Base-by-base conservation (phyloP, 2,113 vertebrate species). In the Cavia porcellus region DNA sequence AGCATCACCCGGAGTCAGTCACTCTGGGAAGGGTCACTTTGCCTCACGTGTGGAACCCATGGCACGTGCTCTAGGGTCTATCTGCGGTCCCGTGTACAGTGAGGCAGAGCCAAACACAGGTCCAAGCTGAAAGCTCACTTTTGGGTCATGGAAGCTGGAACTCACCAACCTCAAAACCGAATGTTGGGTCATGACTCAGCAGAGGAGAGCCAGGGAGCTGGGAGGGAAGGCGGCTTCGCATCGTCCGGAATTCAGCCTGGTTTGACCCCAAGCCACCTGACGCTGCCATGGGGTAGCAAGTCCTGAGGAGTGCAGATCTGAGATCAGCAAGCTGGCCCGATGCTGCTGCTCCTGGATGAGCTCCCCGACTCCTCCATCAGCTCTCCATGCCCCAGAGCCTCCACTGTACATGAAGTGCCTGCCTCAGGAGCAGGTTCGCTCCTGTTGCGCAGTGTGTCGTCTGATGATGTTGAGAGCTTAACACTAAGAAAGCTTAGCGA, bases 381-480 rank as follows among this genome's bases (percentile, higher is more conserved):
- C 50, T 35, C 19, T 14, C n/a, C 12, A 28, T 30, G 62, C 38
- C 62, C 8, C 42, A 70, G 75, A 55, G 32, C 83, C 64, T 77
- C 84, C 66, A 38, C 22, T 28, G 32, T 66, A 90, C 82, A 64
- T 64, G 61, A 90, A 92, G 84, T 0, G 47, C 12, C 61, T 0
- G 1, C 7, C n/a, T 38, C 62, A 89, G 42, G 75, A 92, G 9
- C 25, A 81, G 75, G 35, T 52, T 79, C 20, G 92, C 79, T 94
- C 74, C 82, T 66, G 52, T 52, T 90, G 45, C 89, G 3, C 42
- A 9, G 12, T 83, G 13, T 19, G 84, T 72, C 80, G 22, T 82
- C 80, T 28, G 66, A 13, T 47, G n/a, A 25, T 59, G 24, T 59
- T 90, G 89, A 64, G 59, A 92, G 81, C 64, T 92, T n/a, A 81